Percentiles rank a stretch among this genome's conserved stretches.
These are phyloP conservation scores for Drosophila pegasa DNA, from an alignment of 2,888 invertebrate genomes.

Conservation along the genomic window DNA sequence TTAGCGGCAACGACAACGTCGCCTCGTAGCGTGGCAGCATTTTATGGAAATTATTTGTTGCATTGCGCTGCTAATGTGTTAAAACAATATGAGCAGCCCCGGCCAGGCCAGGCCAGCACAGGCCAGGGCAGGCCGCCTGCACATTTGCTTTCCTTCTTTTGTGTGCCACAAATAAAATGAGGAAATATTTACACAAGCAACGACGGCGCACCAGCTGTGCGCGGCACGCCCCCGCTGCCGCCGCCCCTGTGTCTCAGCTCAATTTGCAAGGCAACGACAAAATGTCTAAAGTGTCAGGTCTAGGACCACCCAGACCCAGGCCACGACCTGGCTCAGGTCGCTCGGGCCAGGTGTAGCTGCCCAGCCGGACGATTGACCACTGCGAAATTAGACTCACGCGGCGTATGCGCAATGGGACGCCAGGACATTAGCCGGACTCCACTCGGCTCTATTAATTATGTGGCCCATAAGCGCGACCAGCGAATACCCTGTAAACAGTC, in stretches of 20 bases:
- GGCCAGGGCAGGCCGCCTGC: constrained; percentile 61
- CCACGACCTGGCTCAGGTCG: constrained; percentile 26
- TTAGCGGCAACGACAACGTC: constrained; percentile 40
- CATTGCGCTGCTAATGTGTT: constrained; percentile 84
- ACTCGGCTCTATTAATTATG: not conserved
- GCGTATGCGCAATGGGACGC: constrained; percentile 59
- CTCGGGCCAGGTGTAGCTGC: constrained; percentile 50
- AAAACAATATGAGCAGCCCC: constrained; percentile 82
- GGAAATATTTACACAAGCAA: constrained; percentile 76
- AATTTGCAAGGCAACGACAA: constrained; percentile 75
- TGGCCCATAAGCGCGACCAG: too few species aligned
- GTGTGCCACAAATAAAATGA: constrained; percentile 75
- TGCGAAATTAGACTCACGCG: constrained; percentile 61
- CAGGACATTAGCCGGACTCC: not conserved
- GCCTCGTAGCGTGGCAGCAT: constrained; percentile 53
- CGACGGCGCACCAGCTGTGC: constrained; percentile 55
- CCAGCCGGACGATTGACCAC: constrained; percentile 26
- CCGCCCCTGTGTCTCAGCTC: constrained; percentile 56
- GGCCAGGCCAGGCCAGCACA: too few species aligned
- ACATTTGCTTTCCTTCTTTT: constrained; percentile 60
- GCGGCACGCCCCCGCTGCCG: constrained; percentile 52
- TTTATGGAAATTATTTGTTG: constrained; percentile 84
- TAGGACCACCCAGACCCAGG: constrained; percentile 70
- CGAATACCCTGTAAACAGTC: too few species aligned
- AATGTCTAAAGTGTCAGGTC: constrained; percentile 67